Conservation (phyloP, 2,797 vertebrate species). For the Monodelphis domestica region DNA sequence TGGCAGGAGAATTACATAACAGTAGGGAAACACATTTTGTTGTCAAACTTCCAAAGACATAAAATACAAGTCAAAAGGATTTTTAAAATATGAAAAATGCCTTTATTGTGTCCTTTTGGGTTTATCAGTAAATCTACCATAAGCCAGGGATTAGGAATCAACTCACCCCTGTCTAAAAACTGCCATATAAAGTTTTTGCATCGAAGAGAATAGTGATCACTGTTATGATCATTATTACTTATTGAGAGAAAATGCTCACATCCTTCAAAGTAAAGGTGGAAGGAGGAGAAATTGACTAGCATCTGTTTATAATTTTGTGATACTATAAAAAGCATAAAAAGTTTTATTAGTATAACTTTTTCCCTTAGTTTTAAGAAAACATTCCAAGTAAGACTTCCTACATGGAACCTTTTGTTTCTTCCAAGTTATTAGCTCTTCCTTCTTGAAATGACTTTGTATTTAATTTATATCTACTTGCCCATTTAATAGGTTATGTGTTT, state of each 20-base stretch:
- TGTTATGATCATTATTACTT: slow-evolving; percentile 34
- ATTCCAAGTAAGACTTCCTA: rapidly evolving
- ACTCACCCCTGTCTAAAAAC: slow-evolving; percentile 42
- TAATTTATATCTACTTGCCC: not conserved
- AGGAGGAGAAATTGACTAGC: not conserved
- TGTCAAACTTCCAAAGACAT: slow-evolving; percentile 17
- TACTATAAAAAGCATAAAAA: slow-evolving; percentile 20
- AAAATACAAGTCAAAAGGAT: slow-evolving; percentile 60
- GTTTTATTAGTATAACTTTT: not conserved
- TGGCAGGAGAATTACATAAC: slow-evolving; percentile 27
- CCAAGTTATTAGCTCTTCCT: slow-evolving; percentile 22
- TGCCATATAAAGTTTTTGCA: slow-evolving; percentile 52
- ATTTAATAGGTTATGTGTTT: not conserved
- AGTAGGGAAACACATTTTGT: slow-evolving; percentile 57
- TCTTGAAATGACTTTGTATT: not conserved
- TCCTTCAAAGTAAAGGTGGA: not conserved
- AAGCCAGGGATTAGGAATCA: slow-evolving; percentile 62
- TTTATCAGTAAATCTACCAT: slow-evolving; percentile 63
- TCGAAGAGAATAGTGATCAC: slow-evolving; percentile 21
- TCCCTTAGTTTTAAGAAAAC: not conserved
- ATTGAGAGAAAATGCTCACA: slow-evolving; percentile 32
- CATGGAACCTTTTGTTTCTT: not conserved
- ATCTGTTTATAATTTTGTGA: slow-evolving; percentile 36
- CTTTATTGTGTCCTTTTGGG: slow-evolving; percentile 12
- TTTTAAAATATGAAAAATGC: slow-evolving; percentile 53